Base-by-base conservation (phyloP, 1,140 invertebrate species). In the Drosophila rhopaloa region DNA sequence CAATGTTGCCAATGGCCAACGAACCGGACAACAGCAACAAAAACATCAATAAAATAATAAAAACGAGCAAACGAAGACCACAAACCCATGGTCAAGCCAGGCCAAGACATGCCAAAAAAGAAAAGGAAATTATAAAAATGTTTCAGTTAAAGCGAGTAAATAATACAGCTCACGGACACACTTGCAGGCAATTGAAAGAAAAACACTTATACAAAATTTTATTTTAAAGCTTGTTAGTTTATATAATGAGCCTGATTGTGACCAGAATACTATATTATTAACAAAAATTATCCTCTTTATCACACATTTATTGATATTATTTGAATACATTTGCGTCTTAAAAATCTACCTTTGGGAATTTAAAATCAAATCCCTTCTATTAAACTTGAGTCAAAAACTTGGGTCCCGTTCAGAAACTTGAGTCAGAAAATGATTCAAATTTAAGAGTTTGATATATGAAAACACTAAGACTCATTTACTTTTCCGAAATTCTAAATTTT, bases 1-100 rank as follows among this genome's bases (percentile, higher is more conserved):
- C 83, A 86, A 86, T 86, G 83, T 86, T 86, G 83, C 83, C 83
- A 83, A 88, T 86, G 81, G 83, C 83, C 83, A 86, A 83, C 83
- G 83, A 86, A 83, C 83, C 83, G 86, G 88, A 63, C 83, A 70
- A 57, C 74, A 82, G 55, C 78, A 86, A 76, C 79, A 70, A 56
- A 73, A 82, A 53, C 65, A 58, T 51, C 68, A 75, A 68, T 59
- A 51, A 75, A 67, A 82, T 61, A 44, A 53, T 59, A 68, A 54
- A 76, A 56, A 16, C 72, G 38, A 76, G 54, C 43, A 41, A 71
- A 59, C 27, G 43, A 63, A 55, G 59, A 58, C 76, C 66, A 73
- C 76, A 59, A 71, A 38, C 55, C 48, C 29, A 50, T 79, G 67
- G 66, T 59, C 57, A 76, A 61, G 59, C 59, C 65, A 76, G 73